phyloP scores from a whole-genome alignment of 2,888 invertebrate species.

The Tachystola acroxantha region DNA sequence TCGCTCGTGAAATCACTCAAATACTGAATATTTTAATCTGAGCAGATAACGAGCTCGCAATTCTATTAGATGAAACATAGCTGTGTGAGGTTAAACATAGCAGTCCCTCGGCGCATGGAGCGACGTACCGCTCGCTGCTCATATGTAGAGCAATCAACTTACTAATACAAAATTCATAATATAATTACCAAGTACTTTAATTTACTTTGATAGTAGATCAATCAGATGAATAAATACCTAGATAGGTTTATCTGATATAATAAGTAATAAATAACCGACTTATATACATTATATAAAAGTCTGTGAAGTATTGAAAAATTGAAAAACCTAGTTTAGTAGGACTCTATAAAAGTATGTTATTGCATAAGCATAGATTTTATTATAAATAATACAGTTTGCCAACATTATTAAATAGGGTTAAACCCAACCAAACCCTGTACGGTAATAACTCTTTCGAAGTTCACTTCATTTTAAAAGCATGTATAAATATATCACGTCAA shows the following conservation, averaged over 20 bases:
- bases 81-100: slow-evolving; percentile 66
- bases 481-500: slow-evolving; percentile 68
- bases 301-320: too few relatives aligned
- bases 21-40: slow-evolving; percentile 79
- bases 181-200: background rate
- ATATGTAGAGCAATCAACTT: background rate
- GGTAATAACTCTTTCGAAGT: slow-evolving; percentile 15
- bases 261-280: too few relatives aligned
- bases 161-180: too few relatives aligned
- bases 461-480: slow-evolving; percentile 57
- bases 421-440: background rate
- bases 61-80: slow-evolving; percentile 77
- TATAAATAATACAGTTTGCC: slow-evolving; percentile 1
- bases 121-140: slow-evolving; percentile 14
- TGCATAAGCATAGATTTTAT: too few relatives aligned
- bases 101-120: slow-evolving; percentile 35
- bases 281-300: too few relatives aligned
- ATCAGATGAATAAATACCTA: too few relatives aligned
- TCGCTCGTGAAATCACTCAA: slow-evolving; percentile 79
- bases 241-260: too few relatives aligned
- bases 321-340: too few relatives aligned
- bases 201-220: too few relatives aligned
- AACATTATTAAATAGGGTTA: background rate
- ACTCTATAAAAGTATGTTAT: too few relatives aligned
- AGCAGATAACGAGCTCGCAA: slow-evolving; percentile 78